Evolutionary conservation across 1,140 invertebrate species (phyloP).

Genomic region (Phenacoccus solenopsis): DNA sequence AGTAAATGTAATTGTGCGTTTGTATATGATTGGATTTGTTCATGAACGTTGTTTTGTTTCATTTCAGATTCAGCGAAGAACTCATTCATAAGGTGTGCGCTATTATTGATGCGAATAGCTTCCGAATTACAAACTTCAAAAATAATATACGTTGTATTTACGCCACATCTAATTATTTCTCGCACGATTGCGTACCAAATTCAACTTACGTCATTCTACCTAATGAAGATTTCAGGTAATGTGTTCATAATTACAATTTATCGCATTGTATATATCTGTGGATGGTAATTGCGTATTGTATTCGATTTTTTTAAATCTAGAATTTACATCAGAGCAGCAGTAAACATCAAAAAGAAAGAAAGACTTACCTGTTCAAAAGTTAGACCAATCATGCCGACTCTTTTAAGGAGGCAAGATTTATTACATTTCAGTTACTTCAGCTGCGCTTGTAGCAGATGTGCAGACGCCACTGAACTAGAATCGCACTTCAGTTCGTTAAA

Average conservation of each 20-base stretch:
- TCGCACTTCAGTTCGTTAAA: slow-evolving; percentile 64
- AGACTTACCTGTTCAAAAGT: slow-evolving; percentile 61
- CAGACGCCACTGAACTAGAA: slow-evolving; percentile 59
- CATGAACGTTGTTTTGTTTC: not conserved
- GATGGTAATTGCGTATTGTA: not conserved
- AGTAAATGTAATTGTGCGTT: not conserved
- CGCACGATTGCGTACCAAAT: slow-evolving; percentile 61
- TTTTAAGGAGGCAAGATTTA: slow-evolving; percentile 53
- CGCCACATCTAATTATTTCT: slow-evolving; percentile 52
- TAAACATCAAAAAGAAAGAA: slow-evolving; percentile 46
- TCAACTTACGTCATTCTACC: slow-evolving; percentile 49
- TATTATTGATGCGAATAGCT: slow-evolving; percentile 28
- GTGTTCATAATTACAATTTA: not conserved
- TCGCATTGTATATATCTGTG: not conserved
- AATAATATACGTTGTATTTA: slow-evolving; percentile 39
- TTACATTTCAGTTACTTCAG: slow-evolving; percentile 60
- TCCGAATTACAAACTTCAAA: slow-evolving; percentile 35
- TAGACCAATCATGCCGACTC: slow-evolving; percentile 49
- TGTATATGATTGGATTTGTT: not conserved
- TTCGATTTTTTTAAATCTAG: slow-evolving; percentile 23
- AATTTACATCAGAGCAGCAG: slow-evolving; percentile 45
- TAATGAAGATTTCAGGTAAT: slow-evolving; percentile 25
- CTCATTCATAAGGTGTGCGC: slow-evolving; percentile 26
- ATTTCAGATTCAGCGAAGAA: slow-evolving; percentile 26
- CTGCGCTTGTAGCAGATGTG: slow-evolving; percentile 58